phyloP scores from a whole-genome alignment of 2,113 vertebrate genomes.

The Copsychus sechellarum region DNA sequence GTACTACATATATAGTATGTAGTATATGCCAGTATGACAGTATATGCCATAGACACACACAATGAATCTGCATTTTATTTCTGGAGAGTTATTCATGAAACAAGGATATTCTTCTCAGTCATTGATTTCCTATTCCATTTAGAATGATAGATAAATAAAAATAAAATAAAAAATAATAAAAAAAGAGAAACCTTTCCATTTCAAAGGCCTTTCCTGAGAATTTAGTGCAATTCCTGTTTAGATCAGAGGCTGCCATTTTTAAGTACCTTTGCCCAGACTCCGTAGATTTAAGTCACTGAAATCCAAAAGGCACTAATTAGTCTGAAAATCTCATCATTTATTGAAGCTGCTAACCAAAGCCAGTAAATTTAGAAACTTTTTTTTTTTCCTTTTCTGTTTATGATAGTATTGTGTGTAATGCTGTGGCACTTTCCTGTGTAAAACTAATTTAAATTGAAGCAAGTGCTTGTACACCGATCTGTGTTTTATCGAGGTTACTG shows the following conservation, averaged over 20 bases:
- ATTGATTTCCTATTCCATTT: neutral
- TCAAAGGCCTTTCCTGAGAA: neutral
- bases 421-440: neutral
- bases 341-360: neutral
- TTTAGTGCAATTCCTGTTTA: neutral
- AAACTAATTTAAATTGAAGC: neutral
- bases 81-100: neutral
- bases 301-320: neutral
- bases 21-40: too few species aligned
- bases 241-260: neutral
- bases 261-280: neutral
- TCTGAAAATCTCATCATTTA: neutral
- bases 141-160: neutral
- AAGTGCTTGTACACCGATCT: neutral
- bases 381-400: neutral
- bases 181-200: accelerated
- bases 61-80: neutral
- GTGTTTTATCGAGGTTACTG: neutral
- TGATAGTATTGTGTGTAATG: neutral
- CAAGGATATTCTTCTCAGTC: neutral
- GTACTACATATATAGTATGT: too few species aligned
- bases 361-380: neutral
- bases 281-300: neutral
- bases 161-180: too few species aligned
- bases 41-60: too few species aligned